These are phyloP conservation scores for Microcebus ravelobensis DNA, from an alignment of 2,113 vertebrate species.

Conservation along the genomic window DNA sequence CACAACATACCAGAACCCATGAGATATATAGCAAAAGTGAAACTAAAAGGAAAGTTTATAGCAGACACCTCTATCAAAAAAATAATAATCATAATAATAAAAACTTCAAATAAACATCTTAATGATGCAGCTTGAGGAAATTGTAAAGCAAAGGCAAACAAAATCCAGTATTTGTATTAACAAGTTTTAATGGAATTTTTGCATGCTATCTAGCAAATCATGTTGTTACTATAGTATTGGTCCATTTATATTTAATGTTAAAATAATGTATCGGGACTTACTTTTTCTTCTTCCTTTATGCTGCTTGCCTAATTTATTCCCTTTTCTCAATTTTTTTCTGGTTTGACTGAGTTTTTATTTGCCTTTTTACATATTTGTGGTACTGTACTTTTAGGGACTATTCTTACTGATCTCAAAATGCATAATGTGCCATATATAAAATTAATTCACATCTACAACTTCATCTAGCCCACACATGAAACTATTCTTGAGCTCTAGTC, in stretches of 20 bases:
- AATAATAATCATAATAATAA: not conserved
- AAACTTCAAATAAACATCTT: not conserved
- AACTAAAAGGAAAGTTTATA: not conserved
- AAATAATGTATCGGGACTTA: not conserved
- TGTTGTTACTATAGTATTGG: not conserved
- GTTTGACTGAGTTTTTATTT: not conserved
- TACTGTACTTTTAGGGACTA: not conserved
- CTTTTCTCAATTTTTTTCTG: not conserved
- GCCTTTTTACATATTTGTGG: not conserved
- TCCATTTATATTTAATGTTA: not conserved
- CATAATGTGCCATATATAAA: not conserved
- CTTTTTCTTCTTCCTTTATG: not conserved
- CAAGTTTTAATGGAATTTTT: not conserved
- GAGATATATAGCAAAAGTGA: not conserved
- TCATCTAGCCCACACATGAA: not conserved
- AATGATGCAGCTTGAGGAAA: not conserved
- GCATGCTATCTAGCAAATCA: not conserved
- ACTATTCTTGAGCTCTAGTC: not conserved
- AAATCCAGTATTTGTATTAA: not conserved
- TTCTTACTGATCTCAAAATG: not conserved
- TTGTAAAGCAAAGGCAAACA: not conserved
- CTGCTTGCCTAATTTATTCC: not conserved
- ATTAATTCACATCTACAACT: not conserved
- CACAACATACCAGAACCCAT: not conserved
- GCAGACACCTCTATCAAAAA: not conserved